Evolutionary conservation across 2,797 vertebrate genomes (phyloP).

Genomic region (Telmatherina bonti): DNA sequence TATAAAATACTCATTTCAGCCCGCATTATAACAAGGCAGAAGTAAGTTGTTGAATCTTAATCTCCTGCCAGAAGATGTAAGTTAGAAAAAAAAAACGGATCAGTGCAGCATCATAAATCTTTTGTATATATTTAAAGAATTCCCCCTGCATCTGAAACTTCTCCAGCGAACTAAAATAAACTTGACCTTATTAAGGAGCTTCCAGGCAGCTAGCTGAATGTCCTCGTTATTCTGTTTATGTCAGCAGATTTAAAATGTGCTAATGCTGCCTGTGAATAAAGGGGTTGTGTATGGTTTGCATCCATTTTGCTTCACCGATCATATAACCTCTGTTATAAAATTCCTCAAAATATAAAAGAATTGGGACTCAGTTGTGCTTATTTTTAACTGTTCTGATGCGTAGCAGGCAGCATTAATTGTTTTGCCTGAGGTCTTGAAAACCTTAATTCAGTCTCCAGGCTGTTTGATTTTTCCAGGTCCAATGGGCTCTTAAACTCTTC

Average conservation of each 20-base stretch:
- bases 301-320: slow-evolving; percentile 20
- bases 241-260: slow-evolving; percentile 56
- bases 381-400: slow-evolving; percentile 2
- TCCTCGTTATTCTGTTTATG: slow-evolving; percentile 59
- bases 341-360: slow-evolving; percentile 8
- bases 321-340: slow-evolving; percentile 20
- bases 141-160: slow-evolving; percentile 12
- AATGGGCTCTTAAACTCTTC: slow-evolving; percentile 29
- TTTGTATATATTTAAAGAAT: slow-evolving; percentile 18
- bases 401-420: slow-evolving; percentile 15
- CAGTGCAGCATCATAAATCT: background rate
- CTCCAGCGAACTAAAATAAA: slow-evolving; percentile 38
- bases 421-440: slow-evolving; percentile 31
- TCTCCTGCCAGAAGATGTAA: background rate
- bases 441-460: slow-evolving; percentile 24
- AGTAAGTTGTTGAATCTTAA: background rate
- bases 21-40: background rate
- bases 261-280: slow-evolving; percentile 19
- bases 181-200: slow-evolving; percentile 43
- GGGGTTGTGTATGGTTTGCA: slow-evolving; percentile 23
- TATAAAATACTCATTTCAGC: background rate
- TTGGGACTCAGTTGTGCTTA: background rate
- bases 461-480: slow-evolving; percentile 30
- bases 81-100: slow-evolving; percentile 11
- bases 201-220: slow-evolving; percentile 37